These are phyloP conservation scores for Enteromius thamalakanensis DNA, from an alignment of 2,797 vertebrate genomes.

Conservation along the genomic window DNA sequence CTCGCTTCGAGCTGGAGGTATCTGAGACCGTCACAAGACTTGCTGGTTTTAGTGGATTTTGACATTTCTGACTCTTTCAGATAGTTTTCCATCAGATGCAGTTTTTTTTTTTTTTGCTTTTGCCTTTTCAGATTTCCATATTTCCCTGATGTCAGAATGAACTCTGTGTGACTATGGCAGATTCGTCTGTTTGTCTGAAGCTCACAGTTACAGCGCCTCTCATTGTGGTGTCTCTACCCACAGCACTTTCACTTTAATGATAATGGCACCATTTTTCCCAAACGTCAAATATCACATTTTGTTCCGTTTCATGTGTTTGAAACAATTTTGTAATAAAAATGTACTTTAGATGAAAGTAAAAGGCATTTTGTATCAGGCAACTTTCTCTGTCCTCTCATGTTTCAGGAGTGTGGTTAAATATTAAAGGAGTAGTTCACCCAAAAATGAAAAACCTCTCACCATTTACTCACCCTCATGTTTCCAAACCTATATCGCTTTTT, in stretches of 20 bases:
- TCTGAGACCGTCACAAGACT: conserved; percentile 72
- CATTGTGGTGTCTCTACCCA: conserved; percentile 58
- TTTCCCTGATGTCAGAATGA: conserved; percentile 67
- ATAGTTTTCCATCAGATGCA: conserved; percentile 63
- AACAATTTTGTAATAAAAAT: conserved; percentile 56
- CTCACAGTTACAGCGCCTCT: conserved; percentile 49
- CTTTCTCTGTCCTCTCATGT: conserved; percentile 33
- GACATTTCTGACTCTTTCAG: conserved; percentile 73
- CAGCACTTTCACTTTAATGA: conserved; percentile 62
- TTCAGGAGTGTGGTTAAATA: conserved; percentile 40
- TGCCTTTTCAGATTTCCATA: conserved; percentile 61
- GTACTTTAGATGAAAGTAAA: conserved; percentile 32
- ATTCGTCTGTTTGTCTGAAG: conserved; percentile 56
- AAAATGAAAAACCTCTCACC: background rate
- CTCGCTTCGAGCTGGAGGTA: conserved; percentile 62
- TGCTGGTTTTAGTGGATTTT: conserved; percentile 77
- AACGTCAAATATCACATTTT: conserved; percentile 60
- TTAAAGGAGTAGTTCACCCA: conserved; percentile 24
- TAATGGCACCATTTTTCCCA: conserved; percentile 59
- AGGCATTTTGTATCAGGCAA: conserved; percentile 21
- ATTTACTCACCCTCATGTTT: conserved; percentile 18
- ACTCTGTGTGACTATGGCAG: conserved; percentile 62
- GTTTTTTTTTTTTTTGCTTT: conserved; percentile 21
- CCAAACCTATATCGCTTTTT: conserved; percentile 11
- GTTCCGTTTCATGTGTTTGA: conserved; percentile 56